Conservation (phyloP, 2,113 vertebrate genomes). For the Patagioenas fasciata region DNA sequence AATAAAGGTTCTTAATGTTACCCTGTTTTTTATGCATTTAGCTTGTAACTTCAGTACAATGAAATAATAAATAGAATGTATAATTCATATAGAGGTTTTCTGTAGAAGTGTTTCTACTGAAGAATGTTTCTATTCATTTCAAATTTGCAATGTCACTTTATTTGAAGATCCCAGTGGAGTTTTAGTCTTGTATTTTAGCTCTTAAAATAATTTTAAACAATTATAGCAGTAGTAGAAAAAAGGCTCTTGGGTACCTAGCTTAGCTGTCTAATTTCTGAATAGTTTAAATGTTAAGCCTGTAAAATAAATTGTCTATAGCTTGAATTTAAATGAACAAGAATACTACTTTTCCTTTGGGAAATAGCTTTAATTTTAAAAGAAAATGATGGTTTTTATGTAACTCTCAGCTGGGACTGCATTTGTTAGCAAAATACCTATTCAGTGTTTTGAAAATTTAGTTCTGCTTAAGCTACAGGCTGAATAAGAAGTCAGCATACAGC, state of each 20-base stretch:
- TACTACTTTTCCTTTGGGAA: constrained; percentile 55
- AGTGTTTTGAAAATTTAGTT: not conserved
- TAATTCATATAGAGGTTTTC: constrained; percentile 25
- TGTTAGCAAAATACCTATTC: constrained; percentile 13
- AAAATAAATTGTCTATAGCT: constrained; percentile 60
- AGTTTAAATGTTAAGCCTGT: constrained; percentile 55
- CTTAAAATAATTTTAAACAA: constrained; percentile 60
- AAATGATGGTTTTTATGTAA: constrained; percentile 20
- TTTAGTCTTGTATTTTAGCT: constrained; percentile 52
- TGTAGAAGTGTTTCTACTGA: constrained; percentile 10
- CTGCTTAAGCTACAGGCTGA: not conserved
- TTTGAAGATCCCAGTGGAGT: constrained; percentile 45
- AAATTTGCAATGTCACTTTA: constrained; percentile 23
- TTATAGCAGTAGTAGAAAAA: constrained; percentile 32
- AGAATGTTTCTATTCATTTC: constrained; percentile 42
- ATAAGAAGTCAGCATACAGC: not conserved
- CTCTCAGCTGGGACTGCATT: constrained; percentile 9
- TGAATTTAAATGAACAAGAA: constrained; percentile 55
- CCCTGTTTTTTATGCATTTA: not conserved
- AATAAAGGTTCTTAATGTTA: not conserved
- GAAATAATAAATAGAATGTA: not conserved
- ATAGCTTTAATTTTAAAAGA: constrained; percentile 66
- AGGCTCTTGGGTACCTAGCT: constrained; percentile 29
- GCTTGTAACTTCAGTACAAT: not conserved
- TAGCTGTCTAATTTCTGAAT: constrained; percentile 63